These are phyloP conservation scores for Talpa occidentalis DNA, from an alignment of 2,113 vertebrate genomes.

Conservation along the genomic window DNA sequence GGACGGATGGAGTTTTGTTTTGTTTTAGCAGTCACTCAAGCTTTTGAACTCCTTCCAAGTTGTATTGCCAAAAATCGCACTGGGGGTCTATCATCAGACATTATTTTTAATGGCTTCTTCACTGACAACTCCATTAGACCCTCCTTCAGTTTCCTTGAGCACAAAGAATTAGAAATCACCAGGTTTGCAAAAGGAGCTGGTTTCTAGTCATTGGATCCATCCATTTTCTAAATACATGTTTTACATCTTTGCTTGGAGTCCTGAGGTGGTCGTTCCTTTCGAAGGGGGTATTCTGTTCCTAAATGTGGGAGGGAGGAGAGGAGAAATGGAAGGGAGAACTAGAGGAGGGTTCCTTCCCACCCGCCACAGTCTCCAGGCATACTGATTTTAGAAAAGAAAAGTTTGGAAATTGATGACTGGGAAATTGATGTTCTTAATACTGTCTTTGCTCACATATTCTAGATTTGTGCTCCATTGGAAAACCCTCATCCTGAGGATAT, in stretches of 20 bases:
- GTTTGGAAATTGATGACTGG: background rate
- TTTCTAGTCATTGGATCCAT: background rate
- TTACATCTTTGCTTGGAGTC: background rate
- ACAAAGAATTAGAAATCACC: background rate
- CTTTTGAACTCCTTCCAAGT: constrained; percentile 45
- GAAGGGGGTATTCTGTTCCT: background rate
- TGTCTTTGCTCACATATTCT: background rate
- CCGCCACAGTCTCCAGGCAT: background rate
- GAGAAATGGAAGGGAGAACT: background rate
- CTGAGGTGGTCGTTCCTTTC: accelerated
- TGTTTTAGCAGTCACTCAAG: background rate
- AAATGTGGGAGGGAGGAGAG: too few species aligned
- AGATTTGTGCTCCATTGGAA: background rate
- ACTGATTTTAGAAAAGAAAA: background rate
- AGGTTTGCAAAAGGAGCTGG: background rate
- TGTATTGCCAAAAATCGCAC: background rate
- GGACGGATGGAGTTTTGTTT: background rate
- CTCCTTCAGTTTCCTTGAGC: background rate
- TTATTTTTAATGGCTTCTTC: constrained; percentile 3
- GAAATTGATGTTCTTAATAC: background rate
- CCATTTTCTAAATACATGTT: background rate
- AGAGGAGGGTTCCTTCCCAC: accelerated
- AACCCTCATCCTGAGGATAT: background rate
- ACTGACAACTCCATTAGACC: background rate
- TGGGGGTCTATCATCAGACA: background rate